Conservation (phyloP, 2,888 invertebrate genomes). For the Tenthredo mesomela region DNA sequence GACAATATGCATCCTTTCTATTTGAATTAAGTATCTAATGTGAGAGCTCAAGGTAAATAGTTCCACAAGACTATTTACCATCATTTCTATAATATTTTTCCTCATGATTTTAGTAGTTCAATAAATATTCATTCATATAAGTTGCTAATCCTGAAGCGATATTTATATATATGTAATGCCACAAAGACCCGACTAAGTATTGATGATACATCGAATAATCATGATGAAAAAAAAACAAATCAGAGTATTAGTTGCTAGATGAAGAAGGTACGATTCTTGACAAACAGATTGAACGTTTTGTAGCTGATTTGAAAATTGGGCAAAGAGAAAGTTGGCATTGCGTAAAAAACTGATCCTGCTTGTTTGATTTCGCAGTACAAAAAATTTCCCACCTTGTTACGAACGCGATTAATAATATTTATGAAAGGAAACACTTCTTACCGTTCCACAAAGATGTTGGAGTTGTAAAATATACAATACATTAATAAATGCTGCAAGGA, state of each 20-base stretch:
- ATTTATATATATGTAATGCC: too few species aligned
- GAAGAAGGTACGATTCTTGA: neutral
- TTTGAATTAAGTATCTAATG: too few species aligned
- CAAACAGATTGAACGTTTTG: neutral
- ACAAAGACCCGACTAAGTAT: too few species aligned
- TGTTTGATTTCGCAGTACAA: neutral
- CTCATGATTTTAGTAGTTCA: too few species aligned
- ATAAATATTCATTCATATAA: too few species aligned
- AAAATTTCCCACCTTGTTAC: neutral
- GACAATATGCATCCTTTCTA: too few species aligned
- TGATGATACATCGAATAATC: too few species aligned
- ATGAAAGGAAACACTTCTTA: slow-evolving; percentile 61
- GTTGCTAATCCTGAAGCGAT: neutral
- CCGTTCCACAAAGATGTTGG: slow-evolving; percentile 68
- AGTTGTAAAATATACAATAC: slow-evolving; percentile 64
- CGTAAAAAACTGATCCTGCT: too few species aligned
- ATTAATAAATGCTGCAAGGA: slow-evolving; percentile 69
- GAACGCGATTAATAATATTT: neutral
- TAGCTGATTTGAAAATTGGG: neutral
- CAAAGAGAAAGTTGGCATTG: neutral
- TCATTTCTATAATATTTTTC: too few species aligned
- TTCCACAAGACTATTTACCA: too few species aligned
- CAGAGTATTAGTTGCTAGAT: neutral
- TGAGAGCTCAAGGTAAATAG: too few species aligned
- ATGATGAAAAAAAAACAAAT: too few species aligned